Base-by-base conservation (phyloP, 1,140 invertebrate genomes). In the Batillaria attramentaria region DNA sequence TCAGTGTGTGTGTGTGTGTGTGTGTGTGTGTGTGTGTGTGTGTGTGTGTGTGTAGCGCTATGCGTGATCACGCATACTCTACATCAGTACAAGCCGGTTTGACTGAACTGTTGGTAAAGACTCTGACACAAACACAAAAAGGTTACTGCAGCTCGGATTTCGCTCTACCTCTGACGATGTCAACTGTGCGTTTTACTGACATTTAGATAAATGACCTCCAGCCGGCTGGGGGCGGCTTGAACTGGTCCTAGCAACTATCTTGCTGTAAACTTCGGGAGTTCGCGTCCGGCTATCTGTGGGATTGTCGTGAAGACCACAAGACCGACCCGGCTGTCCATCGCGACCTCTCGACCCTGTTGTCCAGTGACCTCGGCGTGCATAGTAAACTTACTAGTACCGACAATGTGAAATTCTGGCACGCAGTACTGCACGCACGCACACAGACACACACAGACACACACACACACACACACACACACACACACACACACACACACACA, bases 1-100 rank as follows among this genome's bases (percentile, higher is more conserved):
- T 60, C 5, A 13, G 57, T 60, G 24, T 60, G 57, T 60, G 57
- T 60, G 57, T 60, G 57, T 60, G 57, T 24, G 57, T 60, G 57
- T 60, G 57, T 60, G 57, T 60, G 57, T 60, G 57, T 60, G 57
- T 60, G 57, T 60, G 57, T 60, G 57, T 50, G 46, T 50, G 46
- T 50, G 46, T 50, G 46, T 50, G 46, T 50, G 46, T 50, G 46
- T 50, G 46, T 50, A 24, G 46, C 24, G 46, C 10, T 10, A 24
- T 10, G 46, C 24, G 46, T 50, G 24, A 24, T 50, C 46, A 50
- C 8, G 10, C 8, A 24, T 24, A 50, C 46, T 50, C 8, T n/a
- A 50, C 46, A 13, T 24, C 46, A 13, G 46, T 50, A 50, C 46
- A 13, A 24, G 24, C 46, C 24, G 46, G 24, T 24, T 50, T 10